These are phyloP conservation scores for Gari tellinella DNA, from an alignment of 2,888 invertebrate species.

Conservation along the genomic window DNA sequence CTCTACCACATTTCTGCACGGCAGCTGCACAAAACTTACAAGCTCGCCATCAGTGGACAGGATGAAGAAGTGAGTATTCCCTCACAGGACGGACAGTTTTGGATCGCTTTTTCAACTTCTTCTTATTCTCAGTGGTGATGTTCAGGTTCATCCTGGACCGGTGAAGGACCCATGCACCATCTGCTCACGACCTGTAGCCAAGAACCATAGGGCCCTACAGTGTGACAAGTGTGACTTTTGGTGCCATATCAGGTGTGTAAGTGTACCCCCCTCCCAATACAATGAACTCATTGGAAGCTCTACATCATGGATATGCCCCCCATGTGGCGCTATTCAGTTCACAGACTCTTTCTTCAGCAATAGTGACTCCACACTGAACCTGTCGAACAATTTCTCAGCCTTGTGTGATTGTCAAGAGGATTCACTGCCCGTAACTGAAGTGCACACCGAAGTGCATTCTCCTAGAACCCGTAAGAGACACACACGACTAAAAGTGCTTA, in stretches of 20 bases:
- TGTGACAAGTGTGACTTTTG: slow-evolving; percentile 32
- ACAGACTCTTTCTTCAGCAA: slow-evolving; percentile 23
- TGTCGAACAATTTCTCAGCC: slow-evolving; percentile 17
- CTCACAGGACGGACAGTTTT: background rate
- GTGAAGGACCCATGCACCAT: slow-evolving; percentile 6
- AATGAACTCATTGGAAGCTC: slow-evolving; percentile 21
- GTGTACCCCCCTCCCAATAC: slow-evolving; percentile 20
- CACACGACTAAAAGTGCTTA: too few relatives aligned
- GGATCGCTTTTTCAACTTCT: slow-evolving; percentile 12
- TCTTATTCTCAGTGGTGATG: slow-evolving; percentile 22
- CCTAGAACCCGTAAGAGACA: too few relatives aligned
- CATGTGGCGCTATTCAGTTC: slow-evolving; percentile 20
- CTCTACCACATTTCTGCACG: too few relatives aligned
- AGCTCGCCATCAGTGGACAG: too few relatives aligned
- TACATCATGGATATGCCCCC: slow-evolving; percentile 27
- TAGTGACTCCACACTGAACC: slow-evolving; percentile 2
- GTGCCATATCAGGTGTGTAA: slow-evolving; percentile 32
- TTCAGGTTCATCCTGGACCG: slow-evolving; percentile 14
- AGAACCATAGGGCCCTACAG: slow-evolving; percentile 15
- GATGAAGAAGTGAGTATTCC: too few relatives aligned
- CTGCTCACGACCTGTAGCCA: slow-evolving; percentile 20
- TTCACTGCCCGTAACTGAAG: background rate
- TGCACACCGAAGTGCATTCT: too few relatives aligned
- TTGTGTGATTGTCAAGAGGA: slow-evolving; percentile 21
- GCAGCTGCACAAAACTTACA: too few relatives aligned